Evolutionary conservation across 2,888 invertebrate species (phyloP).

Genomic region (Torymus tubicola): DNA sequence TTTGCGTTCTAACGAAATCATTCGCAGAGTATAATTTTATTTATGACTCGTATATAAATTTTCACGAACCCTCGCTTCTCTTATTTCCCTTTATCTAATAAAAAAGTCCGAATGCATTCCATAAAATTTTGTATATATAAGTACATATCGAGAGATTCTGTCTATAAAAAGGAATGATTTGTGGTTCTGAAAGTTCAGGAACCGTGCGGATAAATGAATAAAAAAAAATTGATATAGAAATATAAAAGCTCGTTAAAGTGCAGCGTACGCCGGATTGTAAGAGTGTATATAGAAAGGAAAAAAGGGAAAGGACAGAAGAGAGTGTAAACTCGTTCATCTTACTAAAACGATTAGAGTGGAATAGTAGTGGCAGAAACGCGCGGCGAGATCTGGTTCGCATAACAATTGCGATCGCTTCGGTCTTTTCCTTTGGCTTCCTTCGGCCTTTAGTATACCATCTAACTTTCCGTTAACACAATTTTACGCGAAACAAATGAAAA

Average conservation of each 20-base stretch:
- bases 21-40: too few species aligned
- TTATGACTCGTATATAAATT: too few species aligned
- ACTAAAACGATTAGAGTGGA: conserved; percentile 61
- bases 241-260: conserved; percentile 20
- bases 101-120: too few species aligned
- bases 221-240: neutral
- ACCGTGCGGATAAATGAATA: too few species aligned
- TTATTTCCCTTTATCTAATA: too few species aligned
- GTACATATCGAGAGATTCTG: too few species aligned
- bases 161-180: too few species aligned
- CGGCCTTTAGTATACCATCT: neutral
- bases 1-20: neutral
- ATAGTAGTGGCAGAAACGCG: conserved; percentile 42
- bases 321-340: conserved; percentile 50
- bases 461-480: conserved; percentile 40
- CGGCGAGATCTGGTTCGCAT: conserved; percentile 59
- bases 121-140: too few species aligned
- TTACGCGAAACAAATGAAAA: conserved; percentile 37
- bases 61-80: too few species aligned
- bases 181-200: too few species aligned
- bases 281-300: neutral
- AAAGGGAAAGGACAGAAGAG: neutral
- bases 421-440: too few species aligned
- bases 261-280: neutral
- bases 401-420: conserved; percentile 53